Conservation (phyloP, 2,797 vertebrate genomes). For the Phaenicophaeus curvirostris region DNA sequence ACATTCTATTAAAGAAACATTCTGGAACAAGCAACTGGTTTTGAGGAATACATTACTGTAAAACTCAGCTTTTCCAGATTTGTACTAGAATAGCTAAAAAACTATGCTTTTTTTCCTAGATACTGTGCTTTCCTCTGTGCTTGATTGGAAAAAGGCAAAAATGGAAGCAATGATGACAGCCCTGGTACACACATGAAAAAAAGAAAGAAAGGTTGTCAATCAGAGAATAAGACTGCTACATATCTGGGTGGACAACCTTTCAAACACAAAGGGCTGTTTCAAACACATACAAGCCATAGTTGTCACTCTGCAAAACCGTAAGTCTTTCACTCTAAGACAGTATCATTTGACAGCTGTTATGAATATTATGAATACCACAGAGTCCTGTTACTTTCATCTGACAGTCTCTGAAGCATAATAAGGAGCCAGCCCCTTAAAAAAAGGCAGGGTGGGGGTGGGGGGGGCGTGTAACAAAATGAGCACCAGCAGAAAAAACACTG, state of each 20-base stretch:
- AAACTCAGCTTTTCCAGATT: background rate
- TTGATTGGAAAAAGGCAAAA: background rate
- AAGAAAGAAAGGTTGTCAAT: background rate
- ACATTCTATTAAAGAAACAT: background rate
- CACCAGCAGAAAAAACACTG: background rate
- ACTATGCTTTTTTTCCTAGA: background rate
- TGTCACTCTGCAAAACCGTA: background rate
- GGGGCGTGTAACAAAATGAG: background rate
- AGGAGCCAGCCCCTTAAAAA: background rate
- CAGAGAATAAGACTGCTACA: background rate
- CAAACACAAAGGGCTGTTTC: background rate
- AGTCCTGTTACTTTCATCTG: background rate
- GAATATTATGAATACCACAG: background rate
- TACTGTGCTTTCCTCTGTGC: background rate
- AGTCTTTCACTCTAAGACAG: background rate
- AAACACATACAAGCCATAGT: background rate
- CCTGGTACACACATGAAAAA: background rate
- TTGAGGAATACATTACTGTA: background rate
- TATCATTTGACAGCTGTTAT: conserved; percentile 4
- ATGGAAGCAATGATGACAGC: background rate
- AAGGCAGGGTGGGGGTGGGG: accelerated
- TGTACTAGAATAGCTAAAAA: background rate
- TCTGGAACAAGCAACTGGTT: background rate
- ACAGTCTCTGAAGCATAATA: background rate
- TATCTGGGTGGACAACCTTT: background rate